Evolutionary conservation across 2,113 vertebrate species (phyloP).

Genomic region (Chlorocebus sabaeus): DNA sequence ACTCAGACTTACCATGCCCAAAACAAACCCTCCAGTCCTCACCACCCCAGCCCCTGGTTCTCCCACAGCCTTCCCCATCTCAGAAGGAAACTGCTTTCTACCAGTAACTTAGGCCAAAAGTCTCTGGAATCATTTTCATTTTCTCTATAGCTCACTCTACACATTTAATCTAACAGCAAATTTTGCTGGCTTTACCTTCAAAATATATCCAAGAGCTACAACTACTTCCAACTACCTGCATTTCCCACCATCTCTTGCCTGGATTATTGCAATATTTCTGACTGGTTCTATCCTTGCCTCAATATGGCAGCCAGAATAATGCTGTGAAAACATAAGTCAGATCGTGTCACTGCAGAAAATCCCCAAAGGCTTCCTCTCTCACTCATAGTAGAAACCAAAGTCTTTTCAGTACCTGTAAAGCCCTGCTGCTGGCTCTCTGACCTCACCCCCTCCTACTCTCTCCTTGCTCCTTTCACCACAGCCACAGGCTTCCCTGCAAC

Average conservation of each 20-base stretch:
- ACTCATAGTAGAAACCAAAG: neutral
- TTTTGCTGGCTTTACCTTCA: neutral
- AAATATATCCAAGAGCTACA: neutral
- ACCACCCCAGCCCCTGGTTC: neutral
- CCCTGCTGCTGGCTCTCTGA: neutral
- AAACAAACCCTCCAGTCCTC: neutral
- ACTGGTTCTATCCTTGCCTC: neutral
- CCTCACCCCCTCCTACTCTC: neutral
- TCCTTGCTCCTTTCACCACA: neutral
- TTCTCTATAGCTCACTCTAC: neutral
- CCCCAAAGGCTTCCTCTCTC: neutral
- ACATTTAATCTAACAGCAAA: neutral
- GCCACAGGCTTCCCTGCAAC: neutral
- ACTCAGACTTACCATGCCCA: neutral
- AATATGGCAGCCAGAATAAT: neutral
- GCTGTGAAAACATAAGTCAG: neutral
- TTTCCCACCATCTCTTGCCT: neutral
- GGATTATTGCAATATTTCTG: neutral
- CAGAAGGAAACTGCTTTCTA: neutral
- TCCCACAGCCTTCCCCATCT: neutral
- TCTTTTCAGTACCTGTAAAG: neutral
- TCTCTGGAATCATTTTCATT: neutral
- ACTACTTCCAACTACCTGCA: neutral
- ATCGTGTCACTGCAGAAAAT: neutral
- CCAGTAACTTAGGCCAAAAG: neutral